Evolutionary conservation across 2,888 invertebrate species (phyloP).

Genomic region (Sarcophaga subvicina): DNA sequence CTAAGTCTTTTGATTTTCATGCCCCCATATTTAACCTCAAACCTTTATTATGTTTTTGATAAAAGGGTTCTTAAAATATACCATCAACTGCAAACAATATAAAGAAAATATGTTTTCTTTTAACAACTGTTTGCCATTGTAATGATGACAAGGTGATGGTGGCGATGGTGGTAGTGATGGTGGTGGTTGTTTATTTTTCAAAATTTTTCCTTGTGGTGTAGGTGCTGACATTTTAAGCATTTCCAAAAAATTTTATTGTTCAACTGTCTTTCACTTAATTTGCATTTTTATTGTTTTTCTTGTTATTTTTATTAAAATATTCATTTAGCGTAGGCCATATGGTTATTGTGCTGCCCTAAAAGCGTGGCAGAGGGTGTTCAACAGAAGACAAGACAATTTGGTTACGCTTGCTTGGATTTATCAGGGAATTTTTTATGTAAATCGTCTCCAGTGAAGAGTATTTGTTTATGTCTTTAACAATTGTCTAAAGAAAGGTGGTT

Average conservation of each 20-base stretch:
- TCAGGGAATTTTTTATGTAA: conserved; percentile 72
- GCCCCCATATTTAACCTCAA: too few species aligned
- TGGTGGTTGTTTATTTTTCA: background rate
- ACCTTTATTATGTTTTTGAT: too few species aligned
- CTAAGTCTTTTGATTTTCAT: background rate
- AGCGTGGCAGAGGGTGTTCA: background rate
- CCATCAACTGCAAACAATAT: too few species aligned
- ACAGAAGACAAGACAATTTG: conserved; percentile 62
- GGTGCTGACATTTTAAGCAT: conserved; percentile 16
- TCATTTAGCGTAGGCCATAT: conserved; percentile 12
- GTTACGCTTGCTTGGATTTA: conserved; percentile 78
- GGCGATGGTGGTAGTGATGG: background rate
- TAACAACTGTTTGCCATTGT: background rate
- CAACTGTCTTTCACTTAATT: conserved; percentile 4
- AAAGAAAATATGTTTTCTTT: too few species aligned
- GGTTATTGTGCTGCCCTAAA: conserved; percentile 3
- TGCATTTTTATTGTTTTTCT: conserved; percentile 33
- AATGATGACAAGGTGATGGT: background rate
- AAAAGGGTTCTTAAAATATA: too few species aligned
- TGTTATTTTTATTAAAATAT: conserved; percentile 11
- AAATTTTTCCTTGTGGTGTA: conserved; percentile 7
- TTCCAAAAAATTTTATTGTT: background rate
- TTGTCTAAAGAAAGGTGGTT: conserved; percentile 46
- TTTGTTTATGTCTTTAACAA: conserved; percentile 35
- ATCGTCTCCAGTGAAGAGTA: conserved; percentile 3